A percentile compares a stretch with the other conserved stretches of the same genome.
phyloP scores from a whole-genome alignment of 1,140 invertebrate species.

The Temnothorax longispinosus region DNA sequence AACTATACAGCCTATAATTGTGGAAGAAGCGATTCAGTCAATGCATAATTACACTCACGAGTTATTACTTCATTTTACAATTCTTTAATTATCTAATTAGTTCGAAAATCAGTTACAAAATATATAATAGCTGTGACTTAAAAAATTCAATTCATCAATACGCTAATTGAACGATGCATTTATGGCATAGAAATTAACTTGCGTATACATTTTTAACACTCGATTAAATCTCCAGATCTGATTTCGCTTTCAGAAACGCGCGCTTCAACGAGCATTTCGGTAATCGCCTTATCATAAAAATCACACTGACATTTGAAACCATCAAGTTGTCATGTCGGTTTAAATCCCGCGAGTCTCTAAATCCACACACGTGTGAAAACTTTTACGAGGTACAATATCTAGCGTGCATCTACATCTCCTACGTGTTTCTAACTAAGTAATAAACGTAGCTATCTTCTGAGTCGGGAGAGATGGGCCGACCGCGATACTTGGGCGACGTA shows the following conservation, averaged over 20 bases:
- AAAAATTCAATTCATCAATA: background rate
- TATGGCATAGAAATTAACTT: background rate
- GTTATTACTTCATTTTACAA: background rate
- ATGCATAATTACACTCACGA: background rate
- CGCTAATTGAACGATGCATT: background rate
- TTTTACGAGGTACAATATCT: conserved; percentile 21
- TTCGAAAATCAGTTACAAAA: background rate
- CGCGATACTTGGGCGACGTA: background rate
- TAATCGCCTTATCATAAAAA: background rate
- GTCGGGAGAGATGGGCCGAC: background rate
- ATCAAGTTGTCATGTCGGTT: background rate
- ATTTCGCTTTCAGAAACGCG: background rate
- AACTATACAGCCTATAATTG: background rate
- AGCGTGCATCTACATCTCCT: conserved; percentile 9
- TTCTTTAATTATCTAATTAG: background rate
- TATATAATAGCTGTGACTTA: background rate
- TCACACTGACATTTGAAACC: background rate
- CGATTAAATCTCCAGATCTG: background rate
- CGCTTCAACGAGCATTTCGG: background rate
- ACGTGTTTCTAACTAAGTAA: background rate
- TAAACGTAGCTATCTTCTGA: conserved; percentile 7
- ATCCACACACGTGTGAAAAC: background rate
- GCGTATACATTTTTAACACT: background rate
- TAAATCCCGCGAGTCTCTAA: conserved; percentile 8
- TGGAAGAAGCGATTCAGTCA: background rate